These are phyloP conservation scores for Neolamprologus hecqui DNA, from an alignment of 2,113 vertebrate species.

Conservation along the genomic window DNA sequence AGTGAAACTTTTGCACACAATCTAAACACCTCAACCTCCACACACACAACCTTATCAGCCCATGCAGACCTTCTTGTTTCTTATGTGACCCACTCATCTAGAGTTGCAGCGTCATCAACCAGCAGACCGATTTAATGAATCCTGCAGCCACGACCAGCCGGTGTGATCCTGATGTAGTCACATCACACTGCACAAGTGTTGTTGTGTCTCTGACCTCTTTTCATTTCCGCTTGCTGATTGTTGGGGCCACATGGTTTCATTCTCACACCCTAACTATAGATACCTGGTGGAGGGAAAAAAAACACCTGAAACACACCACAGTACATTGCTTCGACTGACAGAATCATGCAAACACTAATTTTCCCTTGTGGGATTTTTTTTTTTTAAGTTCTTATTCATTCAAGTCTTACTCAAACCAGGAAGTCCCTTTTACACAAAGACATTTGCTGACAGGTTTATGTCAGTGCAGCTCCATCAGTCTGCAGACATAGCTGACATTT, in stretches of 20 bases:
- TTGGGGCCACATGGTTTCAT: slow-evolving; percentile 36
- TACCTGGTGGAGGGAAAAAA: neutral
- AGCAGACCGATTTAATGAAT: neutral
- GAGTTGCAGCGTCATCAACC: neutral
- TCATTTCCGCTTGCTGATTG: slow-evolving; percentile 43
- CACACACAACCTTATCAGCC: neutral
- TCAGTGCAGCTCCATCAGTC: neutral
- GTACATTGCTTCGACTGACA: neutral
- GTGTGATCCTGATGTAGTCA: neutral
- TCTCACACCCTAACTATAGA: slow-evolving; percentile 31
- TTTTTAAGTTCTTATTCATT: slow-evolving; percentile 20
- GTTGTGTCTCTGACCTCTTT: slow-evolving; percentile 49
- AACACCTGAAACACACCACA: slow-evolving; percentile 21
- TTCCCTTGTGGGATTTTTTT: slow-evolving; percentile 20
- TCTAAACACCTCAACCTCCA: neutral
- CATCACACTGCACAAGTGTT: neutral
- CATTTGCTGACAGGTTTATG: neutral
- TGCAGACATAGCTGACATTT: neutral
- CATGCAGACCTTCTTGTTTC: neutral
- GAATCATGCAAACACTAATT: slow-evolving; percentile 12
- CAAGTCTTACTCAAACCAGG: slow-evolving; percentile 49
- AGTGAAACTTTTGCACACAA: slow-evolving; percentile 2
- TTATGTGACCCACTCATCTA: neutral
- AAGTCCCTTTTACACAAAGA: slow-evolving; percentile 29
- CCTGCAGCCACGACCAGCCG: neutral